Base-by-base conservation (phyloP, 2,888 invertebrate species). In the Nomada goodeniana region DNA sequence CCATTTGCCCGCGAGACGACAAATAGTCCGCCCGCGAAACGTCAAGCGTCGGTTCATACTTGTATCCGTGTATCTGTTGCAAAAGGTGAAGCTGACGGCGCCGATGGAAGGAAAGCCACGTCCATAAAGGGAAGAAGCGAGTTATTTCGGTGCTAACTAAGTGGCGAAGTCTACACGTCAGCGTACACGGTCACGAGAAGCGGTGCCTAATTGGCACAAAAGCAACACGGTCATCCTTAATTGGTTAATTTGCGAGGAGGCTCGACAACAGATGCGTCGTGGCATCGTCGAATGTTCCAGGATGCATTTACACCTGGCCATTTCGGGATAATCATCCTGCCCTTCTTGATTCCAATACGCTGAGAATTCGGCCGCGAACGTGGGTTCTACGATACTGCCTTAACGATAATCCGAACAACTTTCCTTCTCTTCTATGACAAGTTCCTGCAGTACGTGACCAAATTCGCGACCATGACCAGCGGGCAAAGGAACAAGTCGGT, bases 381-480 rank as follows among this genome's bases (percentile, higher is more conserved):
- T 47, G 53, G 36, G 15, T 72, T 59, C 61, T 74, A 63, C 67
- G 52, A 67, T 61, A 79, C 47, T 67, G 52, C 72, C 47, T 88
- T 83, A 83, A 90, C 89, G 76, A 91, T 91, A 88, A 91, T 92
- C 78, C 91, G 91, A 63, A 88, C 90, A 36, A 90, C 89, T 47
- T 86, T 92, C 42, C 74, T 89, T 11, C 89, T 91, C 68, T 91
- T 92, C 90, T 92, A 92, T 92, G 92, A 92, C 89, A 92, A 92
- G 83, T 71, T 92, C 60, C 86, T 91, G 72, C 91, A 90, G 68
- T 91, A 91, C 91, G 91, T 92, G 91, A 92, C 92, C 78, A 91
- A 91, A 85, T 90, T 90, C 71, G 89, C 90, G 50, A 88, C 85
- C 50, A 93, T 93, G 93, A 90, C 91, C 68, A 91, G 90, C 88